A percentile compares a stretch with the other conserved stretches of the same genome.
Evolutionary conservation across 1,140 invertebrate species (phyloP).

Genomic region (Steinernema feltiae): DNA sequence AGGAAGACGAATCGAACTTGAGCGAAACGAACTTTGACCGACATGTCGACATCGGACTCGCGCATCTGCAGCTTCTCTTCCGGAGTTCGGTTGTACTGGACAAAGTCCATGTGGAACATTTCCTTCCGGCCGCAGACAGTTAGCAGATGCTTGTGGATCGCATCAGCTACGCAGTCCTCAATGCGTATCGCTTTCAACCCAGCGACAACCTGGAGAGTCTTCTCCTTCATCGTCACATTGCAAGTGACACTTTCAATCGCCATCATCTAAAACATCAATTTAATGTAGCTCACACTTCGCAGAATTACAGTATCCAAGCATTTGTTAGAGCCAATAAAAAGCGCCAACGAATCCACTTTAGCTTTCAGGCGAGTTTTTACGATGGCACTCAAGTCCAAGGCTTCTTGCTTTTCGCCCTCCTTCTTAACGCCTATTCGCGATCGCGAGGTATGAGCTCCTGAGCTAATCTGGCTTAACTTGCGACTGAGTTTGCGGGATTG

Average conservation of each 20-base stretch:
- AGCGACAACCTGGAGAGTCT: constrained; percentile 41
- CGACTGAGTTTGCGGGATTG: neutral
- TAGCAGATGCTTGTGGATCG: constrained; percentile 43
- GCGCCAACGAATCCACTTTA: constrained; percentile 24
- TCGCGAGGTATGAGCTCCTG: neutral
- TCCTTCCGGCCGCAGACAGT: constrained; percentile 34
- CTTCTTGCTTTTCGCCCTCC: constrained; percentile 21
- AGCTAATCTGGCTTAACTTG: neutral
- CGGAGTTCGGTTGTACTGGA: constrained; percentile 46
- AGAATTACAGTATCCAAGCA: constrained; percentile 36
- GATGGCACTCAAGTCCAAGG: constrained; percentile 19
- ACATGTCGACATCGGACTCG: constrained; percentile 66
- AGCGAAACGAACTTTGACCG: constrained; percentile 66
- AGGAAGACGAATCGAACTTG: constrained; percentile 63
- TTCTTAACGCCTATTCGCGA: neutral
- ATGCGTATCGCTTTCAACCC: constrained; percentile 42
- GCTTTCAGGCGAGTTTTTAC: constrained; percentile 41
- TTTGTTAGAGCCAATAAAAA: constrained; percentile 41
- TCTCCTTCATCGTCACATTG: constrained; percentile 37
- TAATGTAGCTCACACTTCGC: constrained; percentile 1
- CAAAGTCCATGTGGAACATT: constrained; percentile 44
- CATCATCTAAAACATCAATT: constrained; percentile 23
- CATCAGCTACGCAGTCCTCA: constrained; percentile 35
- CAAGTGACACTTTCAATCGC: constrained; percentile 32
- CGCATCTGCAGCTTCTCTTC: constrained; percentile 39